These are phyloP conservation scores for Cromileptes altivelis DNA, from an alignment of 2,113 vertebrate species.

Conservation along the genomic window DNA sequence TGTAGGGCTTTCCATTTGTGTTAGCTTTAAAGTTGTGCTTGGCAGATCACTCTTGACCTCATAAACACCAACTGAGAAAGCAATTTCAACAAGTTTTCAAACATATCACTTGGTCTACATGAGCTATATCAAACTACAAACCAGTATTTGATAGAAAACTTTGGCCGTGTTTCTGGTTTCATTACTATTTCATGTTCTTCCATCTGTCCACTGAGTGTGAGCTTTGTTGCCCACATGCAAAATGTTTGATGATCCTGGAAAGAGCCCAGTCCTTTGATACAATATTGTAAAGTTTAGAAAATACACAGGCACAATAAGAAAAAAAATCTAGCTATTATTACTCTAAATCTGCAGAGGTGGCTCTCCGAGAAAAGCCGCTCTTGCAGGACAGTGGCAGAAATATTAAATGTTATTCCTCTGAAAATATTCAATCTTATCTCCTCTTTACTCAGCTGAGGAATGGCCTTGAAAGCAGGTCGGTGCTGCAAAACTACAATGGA, in stretches of 20 bases:
- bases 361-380: constrained; percentile 7
- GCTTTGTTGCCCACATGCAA: not conserved
- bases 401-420: constrained; percentile 17
- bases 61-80: too few species aligned
- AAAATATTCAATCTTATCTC: constrained; percentile 44
- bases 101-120: not conserved
- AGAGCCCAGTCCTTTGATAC: constrained; percentile 4
- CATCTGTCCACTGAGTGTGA: constrained; percentile 36
- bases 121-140: not conserved
- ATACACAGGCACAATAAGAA: not conserved
- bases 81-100: too few species aligned
- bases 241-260: constrained; percentile 22
- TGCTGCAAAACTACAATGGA: constrained; percentile 45
- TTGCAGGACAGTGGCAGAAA: constrained; percentile 17
- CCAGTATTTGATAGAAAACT: constrained; percentile 4
- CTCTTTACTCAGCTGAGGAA: constrained; percentile 41
- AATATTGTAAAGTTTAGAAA: constrained; percentile 18
- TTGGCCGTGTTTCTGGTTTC: constrained; percentile 32
- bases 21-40: not conserved
- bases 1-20: not conserved
- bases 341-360: not conserved
- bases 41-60: not conserved
- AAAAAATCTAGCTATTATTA: not conserved
- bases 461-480: constrained; percentile 6
- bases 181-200: constrained; percentile 27